Conservation (phyloP, 2,888 invertebrate genomes). For the Ephialtes manifestator region DNA sequence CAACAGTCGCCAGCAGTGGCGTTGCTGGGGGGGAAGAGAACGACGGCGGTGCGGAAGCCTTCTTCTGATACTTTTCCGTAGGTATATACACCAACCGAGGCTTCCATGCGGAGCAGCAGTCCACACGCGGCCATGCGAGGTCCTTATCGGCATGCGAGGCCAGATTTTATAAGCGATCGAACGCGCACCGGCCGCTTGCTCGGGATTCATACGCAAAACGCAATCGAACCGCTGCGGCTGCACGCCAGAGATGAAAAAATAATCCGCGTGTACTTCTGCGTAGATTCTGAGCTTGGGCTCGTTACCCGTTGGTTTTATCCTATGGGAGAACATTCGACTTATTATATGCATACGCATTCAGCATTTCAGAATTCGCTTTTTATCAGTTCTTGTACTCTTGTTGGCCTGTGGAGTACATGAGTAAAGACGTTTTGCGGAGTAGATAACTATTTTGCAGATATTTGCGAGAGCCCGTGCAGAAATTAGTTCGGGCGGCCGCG, state of each 20-base stretch:
- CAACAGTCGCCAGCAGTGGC: neutral
- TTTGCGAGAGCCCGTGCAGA: no score
- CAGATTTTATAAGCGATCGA: constrained; percentile 83
- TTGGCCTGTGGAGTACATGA: neutral
- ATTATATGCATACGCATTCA: constrained; percentile 52
- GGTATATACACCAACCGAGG: constrained; percentile 34
- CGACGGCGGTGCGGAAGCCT: constrained; percentile 44
- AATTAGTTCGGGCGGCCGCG: no score
- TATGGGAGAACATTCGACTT: constrained; percentile 24
- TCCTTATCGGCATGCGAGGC: constrained; percentile 81
- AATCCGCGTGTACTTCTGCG: constrained; percentile 16
- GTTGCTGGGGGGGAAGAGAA: constrained; percentile 31
- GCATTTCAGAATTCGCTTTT: constrained; percentile 25
- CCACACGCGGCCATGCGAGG: constrained; percentile 48
- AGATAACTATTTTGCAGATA: neutral
- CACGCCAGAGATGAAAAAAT: constrained; percentile 22
- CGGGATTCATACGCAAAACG: constrained; percentile 79
- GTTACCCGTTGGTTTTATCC: constrained; percentile 55
- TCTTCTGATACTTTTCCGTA: constrained; percentile 55
- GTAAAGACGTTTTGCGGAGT: neutral
- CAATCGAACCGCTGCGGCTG: constrained; percentile 71
- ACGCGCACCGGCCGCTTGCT: constrained; percentile 62
- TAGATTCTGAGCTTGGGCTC: constrained; percentile 19
- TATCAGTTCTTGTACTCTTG: constrained; percentile 15
- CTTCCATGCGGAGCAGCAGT: constrained; percentile 46